Base-by-base conservation (phyloP, 1,140 invertebrate species). In the Ruditapes philippinarum region DNA sequence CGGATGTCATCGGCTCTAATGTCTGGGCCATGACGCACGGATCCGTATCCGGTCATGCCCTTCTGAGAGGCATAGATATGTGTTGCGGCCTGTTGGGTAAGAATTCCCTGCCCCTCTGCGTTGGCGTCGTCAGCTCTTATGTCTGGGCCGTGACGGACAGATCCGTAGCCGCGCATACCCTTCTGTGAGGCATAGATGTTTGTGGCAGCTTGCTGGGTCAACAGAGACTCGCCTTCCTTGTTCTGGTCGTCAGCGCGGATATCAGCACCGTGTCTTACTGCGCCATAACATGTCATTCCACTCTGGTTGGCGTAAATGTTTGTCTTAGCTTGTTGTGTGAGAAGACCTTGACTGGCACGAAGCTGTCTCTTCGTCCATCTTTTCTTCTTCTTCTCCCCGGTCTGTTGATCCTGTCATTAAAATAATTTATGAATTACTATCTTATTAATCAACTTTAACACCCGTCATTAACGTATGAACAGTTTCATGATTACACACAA, bases 271-370 rank as follows among this genome's bases (percentile, higher is more conserved):
- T 94, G 92, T 28, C 94, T 60, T 40, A 87, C 81, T 33, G 82
- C 89, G 31, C 92, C 92, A 57, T 94, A 90, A 4, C 92, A 82
- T 31, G 65, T 97, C 91, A 94, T 80, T 76, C 92, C 62, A 94
- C 95, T 99, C 96, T 99, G 98, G 93, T 97, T 98, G 91, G 98
- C 98, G 42, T 95, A 96, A 96, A 99, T 99, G 96, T 99, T 99
- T 91, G 98, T 98, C 70, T 98, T 98, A 94, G 98, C 98, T 95
- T 99, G 98, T 42, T 99, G 96, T 88, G 98, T 98, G 94, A 99
- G 99, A 79, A 99, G 97, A 0, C 97, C 96, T 91, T 99, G 97
- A 3, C 98, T 98, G 78, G 93, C 93, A 31, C 60, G 88, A n/a
- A 80, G 62, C 45, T 89, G 81, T 28, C 93, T 91, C 54, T 94